phyloP scores from a whole-genome alignment of 2,888 invertebrate species.

The Amphimallon solstitiale region DNA sequence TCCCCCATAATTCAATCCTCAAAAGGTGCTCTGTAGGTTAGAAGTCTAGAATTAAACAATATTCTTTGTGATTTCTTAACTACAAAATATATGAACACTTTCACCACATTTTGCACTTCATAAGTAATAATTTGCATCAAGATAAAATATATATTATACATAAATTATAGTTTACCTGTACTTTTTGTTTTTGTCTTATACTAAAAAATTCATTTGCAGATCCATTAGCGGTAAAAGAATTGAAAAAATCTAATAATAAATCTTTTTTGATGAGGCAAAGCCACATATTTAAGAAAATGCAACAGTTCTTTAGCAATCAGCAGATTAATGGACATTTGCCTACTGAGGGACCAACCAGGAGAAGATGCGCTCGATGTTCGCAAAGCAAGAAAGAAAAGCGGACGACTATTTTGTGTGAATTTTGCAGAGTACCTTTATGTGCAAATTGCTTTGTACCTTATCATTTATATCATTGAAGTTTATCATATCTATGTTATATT shows the following conservation, averaged over 20 bases:
- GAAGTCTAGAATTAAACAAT: too few species aligned
- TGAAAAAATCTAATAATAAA: neutral
- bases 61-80: too few species aligned
- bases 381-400: conserved; percentile 16
- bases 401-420: conserved; percentile 21
- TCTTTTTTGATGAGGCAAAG: neutral
- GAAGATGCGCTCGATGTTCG: conserved; percentile 15
- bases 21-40: too few species aligned
- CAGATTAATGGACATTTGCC: conserved; percentile 15
- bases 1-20: too few species aligned
- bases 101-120: too few species aligned
- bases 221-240: neutral
- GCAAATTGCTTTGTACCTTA: conserved; percentile 14
- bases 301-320: neutral
- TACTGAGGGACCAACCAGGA: conserved; percentile 16
- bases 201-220: conserved; percentile 16
- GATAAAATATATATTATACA: too few species aligned
- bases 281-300: neutral
- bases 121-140: too few species aligned
- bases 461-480: conserved; percentile 6
- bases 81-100: too few species aligned
- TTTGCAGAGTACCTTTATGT: conserved; percentile 15
- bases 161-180: neutral
- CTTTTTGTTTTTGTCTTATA: neutral
- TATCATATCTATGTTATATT: neutral